Percentiles rank a stretch among this genome's conserved stretches.
Conservation (phyloP, 1,140 invertebrate genomes). For the Lycorma delicatula region DNA sequence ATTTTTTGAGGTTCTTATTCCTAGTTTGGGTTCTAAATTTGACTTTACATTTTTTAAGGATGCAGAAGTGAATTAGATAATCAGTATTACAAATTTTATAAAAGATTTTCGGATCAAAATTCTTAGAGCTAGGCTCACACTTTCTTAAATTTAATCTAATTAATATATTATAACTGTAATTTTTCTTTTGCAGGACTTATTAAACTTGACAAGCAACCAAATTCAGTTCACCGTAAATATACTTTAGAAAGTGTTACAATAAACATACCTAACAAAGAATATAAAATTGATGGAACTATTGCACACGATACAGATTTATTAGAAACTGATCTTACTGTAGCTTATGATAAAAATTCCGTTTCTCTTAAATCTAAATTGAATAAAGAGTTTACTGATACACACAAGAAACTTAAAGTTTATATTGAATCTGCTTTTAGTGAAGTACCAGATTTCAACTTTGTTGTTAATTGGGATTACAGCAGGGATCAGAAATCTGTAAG, state of each 20-base stretch:
- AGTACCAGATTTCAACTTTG: slow-evolving; percentile 49
- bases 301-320: slow-evolving; percentile 30
- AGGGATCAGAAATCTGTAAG: slow-evolving; percentile 18
- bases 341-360: slow-evolving; percentile 41
- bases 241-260: slow-evolving; percentile 49
- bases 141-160: too few relatives aligned
- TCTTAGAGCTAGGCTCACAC: too few relatives aligned
- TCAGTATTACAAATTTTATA: too few relatives aligned
- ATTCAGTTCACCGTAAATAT: slow-evolving; percentile 41
- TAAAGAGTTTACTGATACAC: slow-evolving; percentile 27
- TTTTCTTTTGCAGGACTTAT: slow-evolving; percentile 32
- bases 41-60: too few relatives aligned
- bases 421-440: slow-evolving; percentile 33
- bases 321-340: slow-evolving; percentile 42
- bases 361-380: slow-evolving; percentile 41
- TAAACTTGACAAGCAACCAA: slow-evolving; percentile 40
- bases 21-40: too few relatives aligned
- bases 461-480: slow-evolving; percentile 41
- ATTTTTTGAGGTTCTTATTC: too few relatives aligned
- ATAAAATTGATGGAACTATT: slow-evolving; percentile 34
- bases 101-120: too few relatives aligned
- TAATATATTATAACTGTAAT: too few relatives aligned
- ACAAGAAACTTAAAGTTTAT: slow-evolving; percentile 15
- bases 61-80: too few relatives aligned
- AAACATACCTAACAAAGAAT: slow-evolving; percentile 36